These are phyloP conservation scores for Anadara kagoshimensis DNA, from an alignment of 1,140 invertebrate genomes.

Conservation along the genomic window DNA sequence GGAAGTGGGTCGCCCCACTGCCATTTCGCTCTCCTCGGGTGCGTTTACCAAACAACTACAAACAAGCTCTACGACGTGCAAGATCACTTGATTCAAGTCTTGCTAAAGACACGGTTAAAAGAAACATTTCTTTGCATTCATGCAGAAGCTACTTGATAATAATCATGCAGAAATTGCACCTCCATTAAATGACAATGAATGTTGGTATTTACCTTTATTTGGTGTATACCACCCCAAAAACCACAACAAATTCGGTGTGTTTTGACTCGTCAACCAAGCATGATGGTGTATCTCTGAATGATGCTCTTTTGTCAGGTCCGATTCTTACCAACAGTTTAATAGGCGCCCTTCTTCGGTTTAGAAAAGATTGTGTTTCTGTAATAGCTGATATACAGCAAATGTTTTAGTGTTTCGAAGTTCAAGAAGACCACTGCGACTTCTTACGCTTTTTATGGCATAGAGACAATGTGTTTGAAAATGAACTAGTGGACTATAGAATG, in stretches of 20 bases:
- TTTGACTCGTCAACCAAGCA: slow-evolving; percentile 23
- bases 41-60: neutral
- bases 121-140: neutral
- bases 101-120: neutral
- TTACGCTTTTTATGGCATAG: slow-evolving; percentile 33
- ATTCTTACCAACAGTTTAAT: slow-evolving; percentile 61
- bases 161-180: slow-evolving; percentile 28
- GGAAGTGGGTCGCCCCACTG: slow-evolving; percentile 27
- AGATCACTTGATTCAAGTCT: neutral
- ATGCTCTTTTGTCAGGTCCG: slow-evolving; percentile 51
- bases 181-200: slow-evolving; percentile 20
- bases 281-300: slow-evolving; percentile 50
- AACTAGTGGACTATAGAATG: slow-evolving; percentile 26
- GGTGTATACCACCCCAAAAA: slow-evolving; percentile 35
- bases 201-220: slow-evolving; percentile 29
- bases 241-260: slow-evolving; percentile 5
- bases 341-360: slow-evolving; percentile 43
- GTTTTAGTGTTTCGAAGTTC: slow-evolving; percentile 35
- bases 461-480: neutral
- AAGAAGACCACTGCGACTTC: slow-evolving; percentile 20
- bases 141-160: neutral
- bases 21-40: slow-evolving; percentile 18
- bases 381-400: slow-evolving; percentile 30
- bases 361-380: slow-evolving; percentile 29
- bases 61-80: neutral